Evolutionary conservation across 2,888 invertebrate genomes (phyloP), one percentile per base, ranked within the genome.

Genomic region (Oscheius myriophilus): DNA sequence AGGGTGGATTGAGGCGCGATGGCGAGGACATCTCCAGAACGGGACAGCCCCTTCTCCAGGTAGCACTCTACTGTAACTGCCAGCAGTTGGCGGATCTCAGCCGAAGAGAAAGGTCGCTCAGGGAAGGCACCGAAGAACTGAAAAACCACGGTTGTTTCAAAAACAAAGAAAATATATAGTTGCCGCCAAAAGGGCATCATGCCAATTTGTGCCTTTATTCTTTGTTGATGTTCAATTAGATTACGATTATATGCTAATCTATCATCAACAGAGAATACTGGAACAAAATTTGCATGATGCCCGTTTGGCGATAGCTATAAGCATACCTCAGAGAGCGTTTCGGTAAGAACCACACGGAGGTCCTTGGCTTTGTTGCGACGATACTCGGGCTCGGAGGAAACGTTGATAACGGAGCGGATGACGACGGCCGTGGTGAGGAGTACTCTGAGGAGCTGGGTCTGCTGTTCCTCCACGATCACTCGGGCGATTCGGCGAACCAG

Each of bases 51-150:
- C 49, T 49, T 49, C 49, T 49, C 49, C 25, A 61, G 46, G 26
- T 61, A 61, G 39, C 61, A 49, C 4, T 49, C 26, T 16, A 61
- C 33, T 1, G 61, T 33, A 21, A 61, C 46, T 9, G 46, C 16
- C 2, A 61, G 33, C 3, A 61, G 33, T 6, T 49, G 49, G 2
- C 33, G 16, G n/a, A 63, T 21, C 52, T 63, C 63, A 12, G 25
- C 23, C 2, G 39, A 9, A 23, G 18, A 51, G 23, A 70, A 18
- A 14, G 23, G 25, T 25, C 74, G 75, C 1, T 43, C 46, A n/a
- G 70, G 67, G 67, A 67, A 74, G 3, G 70, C 45, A n/a, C 53
- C 55, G 46, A 74, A 71, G 26, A 74, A 70, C 74, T 73, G 67
- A 74, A 73, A 58, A 33, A n/a, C 1, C 11, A 1, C 18, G 11